Percentiles rank a stretch among this genome's conserved stretches.
Evolutionary conservation across 2,113 vertebrate genomes (phyloP).

Genomic region (Halichoeres trimaculatus): DNA sequence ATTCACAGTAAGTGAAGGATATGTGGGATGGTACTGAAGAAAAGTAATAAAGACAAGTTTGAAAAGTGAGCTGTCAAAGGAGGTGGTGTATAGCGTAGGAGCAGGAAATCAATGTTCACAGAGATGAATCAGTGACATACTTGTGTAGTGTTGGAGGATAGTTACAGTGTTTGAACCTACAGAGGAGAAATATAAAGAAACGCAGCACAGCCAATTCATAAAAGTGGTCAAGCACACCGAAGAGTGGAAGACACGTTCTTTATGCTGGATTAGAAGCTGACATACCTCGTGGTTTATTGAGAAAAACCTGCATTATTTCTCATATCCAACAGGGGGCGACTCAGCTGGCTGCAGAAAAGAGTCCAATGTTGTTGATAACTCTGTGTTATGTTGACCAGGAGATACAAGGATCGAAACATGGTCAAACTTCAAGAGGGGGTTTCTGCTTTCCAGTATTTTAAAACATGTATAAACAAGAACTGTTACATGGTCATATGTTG

Average conservation of each 20-base stretch:
- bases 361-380: no score
- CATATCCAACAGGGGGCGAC: no score
- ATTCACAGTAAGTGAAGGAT: neutral
- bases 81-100: neutral
- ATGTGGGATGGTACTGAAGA: neutral
- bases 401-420: no score
- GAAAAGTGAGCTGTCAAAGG: constrained; percentile 15
- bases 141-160: constrained; percentile 1
- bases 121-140: constrained; percentile 56
- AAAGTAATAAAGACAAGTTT: constrained; percentile 10
- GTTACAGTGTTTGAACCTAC: neutral
- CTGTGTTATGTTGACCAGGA: no score
- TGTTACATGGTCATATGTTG: no score
- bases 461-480: no score
- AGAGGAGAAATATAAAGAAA: constrained; percentile 1
- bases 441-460: no score
- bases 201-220: constrained; percentile 28
- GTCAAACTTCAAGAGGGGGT: no score
- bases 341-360: no score
- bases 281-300: no score
- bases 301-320: no score
- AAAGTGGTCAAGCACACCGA: constrained; percentile 33
- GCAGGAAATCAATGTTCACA: constrained; percentile 16
- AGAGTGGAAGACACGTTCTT: neutral
- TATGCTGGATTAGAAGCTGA: no score